A percentile compares a stretch with the other conserved stretches of the same genome.
Evolutionary conservation across 2,888 invertebrate species (phyloP).

Genomic region (Iselma pallidipennis): DNA sequence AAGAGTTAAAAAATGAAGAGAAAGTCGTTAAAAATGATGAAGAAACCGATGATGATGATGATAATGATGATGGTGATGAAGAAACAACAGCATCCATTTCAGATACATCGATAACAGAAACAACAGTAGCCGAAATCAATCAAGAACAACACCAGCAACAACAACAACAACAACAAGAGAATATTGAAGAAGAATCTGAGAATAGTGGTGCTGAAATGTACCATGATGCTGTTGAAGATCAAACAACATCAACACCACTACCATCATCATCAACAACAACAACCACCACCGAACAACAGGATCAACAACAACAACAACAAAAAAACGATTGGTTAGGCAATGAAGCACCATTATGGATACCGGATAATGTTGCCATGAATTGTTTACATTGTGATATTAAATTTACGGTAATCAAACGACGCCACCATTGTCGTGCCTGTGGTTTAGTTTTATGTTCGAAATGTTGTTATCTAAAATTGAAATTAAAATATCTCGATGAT

Average conservation of each 20-base stretch:
- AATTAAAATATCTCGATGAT: conserved; percentile 73
- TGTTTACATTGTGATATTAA: conserved; percentile 83
- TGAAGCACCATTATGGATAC: conserved; percentile 84
- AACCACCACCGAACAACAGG: not conserved
- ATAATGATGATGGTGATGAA: conserved; percentile 2
- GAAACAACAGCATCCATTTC: conserved; percentile 36
- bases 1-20: conserved; percentile 35
- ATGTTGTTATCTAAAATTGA: conserved; percentile 74
- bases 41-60: not conserved
- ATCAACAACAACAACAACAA: not conserved
- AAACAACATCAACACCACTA: not conserved
- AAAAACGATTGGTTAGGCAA: conserved; percentile 62
- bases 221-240: conserved; percentile 27
- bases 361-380: conserved; percentile 76
- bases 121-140: conserved; percentile 17
- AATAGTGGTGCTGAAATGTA: not conserved
- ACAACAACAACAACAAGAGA: conserved; percentile 6
- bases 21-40: conserved; percentile 29
- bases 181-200: conserved; percentile 1
- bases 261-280: conserved; percentile 16
- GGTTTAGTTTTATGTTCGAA: conserved; percentile 80
- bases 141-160: conserved; percentile 23
- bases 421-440: conserved; percentile 89
- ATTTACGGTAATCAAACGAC: conserved; percentile 79
- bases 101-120: conserved; percentile 43